Percentiles rank a stretch among this genome's conserved stretches.
Evolutionary conservation across 1,140 invertebrate species (phyloP).

Genomic region (Pectinophora gossypiella): DNA sequence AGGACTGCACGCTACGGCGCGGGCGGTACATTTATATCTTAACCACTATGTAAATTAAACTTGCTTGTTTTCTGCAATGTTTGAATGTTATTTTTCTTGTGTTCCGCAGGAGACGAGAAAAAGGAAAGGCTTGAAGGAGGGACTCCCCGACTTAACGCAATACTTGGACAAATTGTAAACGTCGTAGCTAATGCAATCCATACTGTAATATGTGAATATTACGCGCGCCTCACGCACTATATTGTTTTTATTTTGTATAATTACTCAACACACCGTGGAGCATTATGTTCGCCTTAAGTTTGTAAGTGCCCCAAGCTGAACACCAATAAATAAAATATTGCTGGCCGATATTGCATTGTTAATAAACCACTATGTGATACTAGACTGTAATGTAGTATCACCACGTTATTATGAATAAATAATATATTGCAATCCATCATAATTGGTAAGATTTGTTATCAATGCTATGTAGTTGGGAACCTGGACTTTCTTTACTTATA

Average conservation of each 20-base stretch:
- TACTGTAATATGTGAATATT: slow-evolving; percentile 66
- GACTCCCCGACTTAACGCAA: slow-evolving; percentile 92
- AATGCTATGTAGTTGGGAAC: slow-evolving; percentile 36
- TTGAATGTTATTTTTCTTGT: slow-evolving; percentile 12
- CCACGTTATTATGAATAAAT: slow-evolving; percentile 13
- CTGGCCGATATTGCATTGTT: slow-evolving; percentile 39
- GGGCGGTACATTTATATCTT: slow-evolving; percentile 44
- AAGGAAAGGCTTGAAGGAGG: slow-evolving; percentile 99
- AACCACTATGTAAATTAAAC: not conserved
- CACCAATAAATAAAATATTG: slow-evolving; percentile 34
- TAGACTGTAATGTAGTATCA: slow-evolving; percentile 26
- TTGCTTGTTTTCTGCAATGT: not conserved
- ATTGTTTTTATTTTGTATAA: slow-evolving; percentile 34
- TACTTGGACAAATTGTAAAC: slow-evolving; percentile 97
- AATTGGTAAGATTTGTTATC: slow-evolving; percentile 30
- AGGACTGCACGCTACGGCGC: slow-evolving; percentile 75
- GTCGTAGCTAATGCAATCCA: slow-evolving; percentile 63
- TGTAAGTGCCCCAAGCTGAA: slow-evolving; percentile 23
- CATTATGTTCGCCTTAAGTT: slow-evolving; percentile 23
- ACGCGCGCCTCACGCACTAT: slow-evolving; percentile 48
- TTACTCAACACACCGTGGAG: slow-evolving; percentile 19
- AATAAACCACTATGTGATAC: slow-evolving; percentile 38
- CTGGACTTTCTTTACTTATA: slow-evolving; percentile 57
- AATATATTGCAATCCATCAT: slow-evolving; percentile 22
- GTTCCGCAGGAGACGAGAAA: slow-evolving; percentile 92